These are phyloP conservation scores for Prolemur simus DNA, from an alignment of 2,113 vertebrate genomes.

Conservation along the genomic window DNA sequence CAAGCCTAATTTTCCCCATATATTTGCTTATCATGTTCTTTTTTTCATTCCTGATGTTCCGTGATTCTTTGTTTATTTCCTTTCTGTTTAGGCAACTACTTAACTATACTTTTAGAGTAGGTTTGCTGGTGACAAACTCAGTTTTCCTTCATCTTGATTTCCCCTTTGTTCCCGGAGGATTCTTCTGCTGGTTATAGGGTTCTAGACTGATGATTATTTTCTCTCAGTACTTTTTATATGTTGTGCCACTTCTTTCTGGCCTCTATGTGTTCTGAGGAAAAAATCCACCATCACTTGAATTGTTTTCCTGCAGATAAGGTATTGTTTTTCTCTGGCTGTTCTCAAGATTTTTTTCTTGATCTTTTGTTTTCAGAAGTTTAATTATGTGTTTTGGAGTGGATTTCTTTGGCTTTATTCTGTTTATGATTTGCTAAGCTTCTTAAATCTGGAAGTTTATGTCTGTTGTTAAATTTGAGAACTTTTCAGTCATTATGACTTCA, in stretches of 20 bases:
- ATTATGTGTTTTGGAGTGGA: background rate
- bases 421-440: background rate
- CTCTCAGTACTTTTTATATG: background rate
- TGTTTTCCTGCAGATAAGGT: background rate
- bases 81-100: background rate
- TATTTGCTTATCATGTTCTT: background rate
- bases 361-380: background rate
- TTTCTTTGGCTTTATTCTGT: background rate
- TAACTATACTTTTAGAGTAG: background rate
- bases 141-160: background rate
- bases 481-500: background rate
- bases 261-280: background rate
- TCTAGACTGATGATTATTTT: background rate
- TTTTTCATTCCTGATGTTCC: background rate
- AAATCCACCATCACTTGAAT: background rate
- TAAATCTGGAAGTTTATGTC: background rate
- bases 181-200: background rate
- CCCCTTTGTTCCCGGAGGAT: background rate
- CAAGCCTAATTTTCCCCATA: background rate
- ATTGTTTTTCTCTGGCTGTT: background rate
- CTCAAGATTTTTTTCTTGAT: background rate
- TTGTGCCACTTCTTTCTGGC: background rate
- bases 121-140: background rate
- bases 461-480: background rate
- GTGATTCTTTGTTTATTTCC: background rate